Evolutionary conservation across 1,140 invertebrate genomes (phyloP).

Genomic region (Tachypleus tridentatus): DNA sequence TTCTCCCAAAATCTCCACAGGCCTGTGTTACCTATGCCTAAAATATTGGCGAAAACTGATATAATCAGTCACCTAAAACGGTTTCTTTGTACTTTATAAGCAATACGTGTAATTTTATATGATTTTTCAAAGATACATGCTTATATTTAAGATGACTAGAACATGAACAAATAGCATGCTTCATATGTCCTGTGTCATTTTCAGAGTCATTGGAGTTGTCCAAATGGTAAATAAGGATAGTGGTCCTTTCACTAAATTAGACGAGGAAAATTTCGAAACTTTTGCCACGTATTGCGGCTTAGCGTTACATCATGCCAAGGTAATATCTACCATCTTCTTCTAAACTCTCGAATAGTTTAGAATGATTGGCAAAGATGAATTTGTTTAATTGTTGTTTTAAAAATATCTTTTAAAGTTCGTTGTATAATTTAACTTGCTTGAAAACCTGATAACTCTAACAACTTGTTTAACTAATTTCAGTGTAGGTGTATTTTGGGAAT

Average conservation of each 20-base stretch:
- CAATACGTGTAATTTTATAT: too few relatives aligned
- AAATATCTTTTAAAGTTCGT: too few relatives aligned
- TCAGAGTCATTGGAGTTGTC: constrained; percentile 60
- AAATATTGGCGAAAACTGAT: too few relatives aligned
- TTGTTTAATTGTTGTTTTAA: too few relatives aligned
- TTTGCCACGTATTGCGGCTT: constrained; percentile 74
- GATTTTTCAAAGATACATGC: neutral
- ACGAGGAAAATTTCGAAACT: constrained; percentile 66
- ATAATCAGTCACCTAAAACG: too few relatives aligned
- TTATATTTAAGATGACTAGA: neutral
- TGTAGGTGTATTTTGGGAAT: too few relatives aligned
- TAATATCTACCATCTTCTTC: constrained; percentile 16
- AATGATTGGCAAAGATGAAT: neutral
- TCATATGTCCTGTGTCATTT: constrained; percentile 12
- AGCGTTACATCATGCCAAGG: constrained; percentile 65
- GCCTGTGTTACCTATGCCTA: too few relatives aligned
- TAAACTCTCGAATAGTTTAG: neutral
- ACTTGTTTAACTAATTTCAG: too few relatives aligned
- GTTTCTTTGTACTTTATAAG: too few relatives aligned
- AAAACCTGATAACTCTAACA: too few relatives aligned
- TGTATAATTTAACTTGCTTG: too few relatives aligned
- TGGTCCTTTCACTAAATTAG: constrained; percentile 54
- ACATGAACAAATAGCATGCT: neutral
- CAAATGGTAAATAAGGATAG: constrained; percentile 73
- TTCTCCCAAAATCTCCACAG: too few relatives aligned